These are phyloP conservation scores for Pachyramphus minor DNA, from an alignment of 2,113 vertebrate species.

Conservation along the genomic window DNA sequence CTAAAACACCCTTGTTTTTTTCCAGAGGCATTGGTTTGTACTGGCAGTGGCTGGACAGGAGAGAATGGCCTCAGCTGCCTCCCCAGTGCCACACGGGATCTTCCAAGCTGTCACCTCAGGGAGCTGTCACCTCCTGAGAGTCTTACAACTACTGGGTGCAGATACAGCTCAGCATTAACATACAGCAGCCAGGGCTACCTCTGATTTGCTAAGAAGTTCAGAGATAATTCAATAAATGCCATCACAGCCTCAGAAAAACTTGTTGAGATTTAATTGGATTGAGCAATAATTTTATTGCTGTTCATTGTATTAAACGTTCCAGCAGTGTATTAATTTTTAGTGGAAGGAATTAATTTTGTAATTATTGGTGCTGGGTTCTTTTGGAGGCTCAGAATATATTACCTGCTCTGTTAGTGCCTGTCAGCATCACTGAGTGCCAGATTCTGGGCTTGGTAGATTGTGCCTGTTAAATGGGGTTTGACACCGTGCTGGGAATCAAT, in stretches of 20 bases:
- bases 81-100: not conserved
- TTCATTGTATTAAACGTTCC: conserved; percentile 21
- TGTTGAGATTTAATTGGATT: conserved; percentile 59
- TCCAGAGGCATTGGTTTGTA: not conserved
- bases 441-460: not conserved
- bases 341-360: conserved; percentile 55
- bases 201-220: conserved; percentile 33
- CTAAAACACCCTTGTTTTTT: not conserved
- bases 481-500: not conserved
- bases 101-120: not conserved
- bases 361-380: not conserved
- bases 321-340: conserved; percentile 49
- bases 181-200: not conserved
- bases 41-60: not conserved
- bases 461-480: not conserved
- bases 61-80: not conserved
- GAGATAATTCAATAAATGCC: conserved; percentile 55
- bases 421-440: not conserved
- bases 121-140: not conserved
- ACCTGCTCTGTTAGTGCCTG: not conserved
- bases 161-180: not conserved
- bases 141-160: not conserved
- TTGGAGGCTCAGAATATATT: not conserved
- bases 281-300: conserved; percentile 45
- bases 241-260: conserved; percentile 25